phyloP scores from a whole-genome alignment of 2,797 vertebrate genomes.

The Varecia variegata region DNA sequence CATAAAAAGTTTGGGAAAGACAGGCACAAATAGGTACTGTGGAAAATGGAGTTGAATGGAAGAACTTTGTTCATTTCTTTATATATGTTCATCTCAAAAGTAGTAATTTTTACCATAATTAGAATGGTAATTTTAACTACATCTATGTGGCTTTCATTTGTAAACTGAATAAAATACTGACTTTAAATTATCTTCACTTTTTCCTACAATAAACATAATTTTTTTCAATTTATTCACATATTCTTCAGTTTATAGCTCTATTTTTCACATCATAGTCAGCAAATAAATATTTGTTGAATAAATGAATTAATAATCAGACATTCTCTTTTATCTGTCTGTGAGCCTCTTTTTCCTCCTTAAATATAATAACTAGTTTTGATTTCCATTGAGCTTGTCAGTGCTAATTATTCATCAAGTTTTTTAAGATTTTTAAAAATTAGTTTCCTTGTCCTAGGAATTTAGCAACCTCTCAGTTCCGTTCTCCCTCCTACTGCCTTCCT shows the following conservation, averaged over 20 bases:
- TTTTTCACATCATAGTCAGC: neutral
- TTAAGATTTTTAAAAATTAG: neutral
- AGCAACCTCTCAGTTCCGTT: neutral
- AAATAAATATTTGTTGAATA: conserved; percentile 15
- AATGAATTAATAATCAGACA: neutral
- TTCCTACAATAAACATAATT: neutral
- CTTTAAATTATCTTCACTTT: neutral
- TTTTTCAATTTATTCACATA: neutral
- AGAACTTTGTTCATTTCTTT: neutral
- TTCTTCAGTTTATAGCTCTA: neutral
- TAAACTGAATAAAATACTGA: neutral
- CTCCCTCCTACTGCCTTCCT: neutral
- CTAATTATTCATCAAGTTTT: neutral
- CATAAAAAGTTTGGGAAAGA: neutral
- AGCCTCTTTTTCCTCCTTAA: neutral
- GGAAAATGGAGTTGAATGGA: neutral
- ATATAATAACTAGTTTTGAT: neutral
- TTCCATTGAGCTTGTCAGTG: neutral
- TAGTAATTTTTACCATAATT: neutral
- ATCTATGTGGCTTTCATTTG: neutral
- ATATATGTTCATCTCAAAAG: neutral
- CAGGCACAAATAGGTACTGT: neutral
- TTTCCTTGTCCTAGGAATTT: neutral
- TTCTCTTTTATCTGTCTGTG: neutral
- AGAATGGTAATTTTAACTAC: neutral